Evolutionary conservation across 1,140 invertebrate species (phyloP).

Genomic region (Drosophila truncata): DNA sequence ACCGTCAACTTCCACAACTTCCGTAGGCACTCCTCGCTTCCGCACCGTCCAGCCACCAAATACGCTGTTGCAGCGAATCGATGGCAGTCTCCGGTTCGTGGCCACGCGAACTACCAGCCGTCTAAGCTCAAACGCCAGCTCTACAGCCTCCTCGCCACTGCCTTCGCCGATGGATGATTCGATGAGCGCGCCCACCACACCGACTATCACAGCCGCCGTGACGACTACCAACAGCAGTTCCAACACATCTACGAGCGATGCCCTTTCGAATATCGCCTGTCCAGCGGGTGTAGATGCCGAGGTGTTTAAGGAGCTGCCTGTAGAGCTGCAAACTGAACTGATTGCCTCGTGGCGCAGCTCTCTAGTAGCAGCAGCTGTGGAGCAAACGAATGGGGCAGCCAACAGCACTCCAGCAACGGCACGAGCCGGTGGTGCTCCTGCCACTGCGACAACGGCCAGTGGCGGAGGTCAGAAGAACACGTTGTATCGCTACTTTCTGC

Average conservation of each 20-base stretch:
- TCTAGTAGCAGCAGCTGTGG: constrained; percentile 69
- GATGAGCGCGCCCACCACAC: constrained; percentile 85
- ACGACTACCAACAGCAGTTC: constrained; percentile 15
- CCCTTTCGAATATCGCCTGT: constrained; percentile 80
- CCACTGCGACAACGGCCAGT: constrained; percentile 34
- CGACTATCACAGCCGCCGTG: constrained; percentile 34
- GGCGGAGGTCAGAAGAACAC: constrained; percentile 85
- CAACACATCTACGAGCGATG: constrained; percentile 36
- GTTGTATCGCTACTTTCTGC: constrained; percentile 88
- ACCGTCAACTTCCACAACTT: constrained; percentile 61
- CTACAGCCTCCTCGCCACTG: constrained; percentile 86
- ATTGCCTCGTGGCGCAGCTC: constrained; percentile 88
- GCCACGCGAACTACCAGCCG: constrained; percentile 67
- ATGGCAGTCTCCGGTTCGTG: constrained; percentile 69
- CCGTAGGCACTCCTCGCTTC: constrained; percentile 52
- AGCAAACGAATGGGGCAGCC: constrained; percentile 41
- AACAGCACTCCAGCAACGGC: constrained; percentile 14
- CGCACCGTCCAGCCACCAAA: constrained; percentile 77
- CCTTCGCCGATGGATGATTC: constrained; percentile 80
- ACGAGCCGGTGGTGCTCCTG: constrained; percentile 18
- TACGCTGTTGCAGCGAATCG: constrained; percentile 66
- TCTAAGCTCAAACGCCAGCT: constrained; percentile 76
- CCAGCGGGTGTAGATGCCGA: constrained; percentile 87
- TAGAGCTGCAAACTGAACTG: constrained; percentile 88
- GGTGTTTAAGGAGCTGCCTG: constrained; percentile 88